A percentile compares a stretch with the other conserved stretches of the same genome.
phyloP scores from a whole-genome alignment of 2,113 vertebrate species.

The Campylomormyrus numenius region DNA sequence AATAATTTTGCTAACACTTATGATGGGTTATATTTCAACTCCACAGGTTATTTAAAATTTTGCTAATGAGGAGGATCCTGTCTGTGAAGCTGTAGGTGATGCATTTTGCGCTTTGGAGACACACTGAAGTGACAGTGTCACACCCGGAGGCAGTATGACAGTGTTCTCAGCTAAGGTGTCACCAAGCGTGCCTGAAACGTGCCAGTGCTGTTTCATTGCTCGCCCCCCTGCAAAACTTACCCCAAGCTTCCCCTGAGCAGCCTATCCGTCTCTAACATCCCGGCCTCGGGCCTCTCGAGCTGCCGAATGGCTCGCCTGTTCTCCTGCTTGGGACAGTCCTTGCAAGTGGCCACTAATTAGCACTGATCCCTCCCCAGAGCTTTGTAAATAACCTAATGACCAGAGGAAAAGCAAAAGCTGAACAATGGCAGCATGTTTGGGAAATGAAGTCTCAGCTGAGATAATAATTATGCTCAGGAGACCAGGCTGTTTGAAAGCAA shows the following conservation, averaged over 20 bases:
- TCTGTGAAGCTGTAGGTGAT: neutral
- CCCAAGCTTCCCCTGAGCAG: neutral
- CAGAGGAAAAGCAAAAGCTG: conserved; percentile 1
- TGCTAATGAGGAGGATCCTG: neutral
- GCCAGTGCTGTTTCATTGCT: neutral
- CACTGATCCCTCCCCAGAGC: neutral
- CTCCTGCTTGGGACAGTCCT: neutral
- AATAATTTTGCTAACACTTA: neutral
- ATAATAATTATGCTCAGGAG: conserved; percentile 28
- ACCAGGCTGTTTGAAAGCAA: conserved; percentile 3
- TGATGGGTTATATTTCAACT: neutral
- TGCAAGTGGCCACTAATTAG: neutral
- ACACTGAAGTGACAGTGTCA: neutral
- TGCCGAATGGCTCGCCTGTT: neutral
- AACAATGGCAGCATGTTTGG: conserved; percentile 22
- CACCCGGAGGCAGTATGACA: neutral
- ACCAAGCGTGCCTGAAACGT: neutral
- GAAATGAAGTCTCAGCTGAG: conserved; percentile 19
- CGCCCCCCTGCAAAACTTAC: neutral
- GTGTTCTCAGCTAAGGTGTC: neutral
- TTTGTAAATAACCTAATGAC: conserved; percentile 9
- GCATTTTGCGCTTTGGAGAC: neutral
- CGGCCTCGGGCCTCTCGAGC: neutral
- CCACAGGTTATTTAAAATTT: neutral
- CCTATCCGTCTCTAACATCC: neutral